Evolutionary conservation across 2,888 invertebrate species (phyloP).

Genomic region (Drosophila ezoana): DNA sequence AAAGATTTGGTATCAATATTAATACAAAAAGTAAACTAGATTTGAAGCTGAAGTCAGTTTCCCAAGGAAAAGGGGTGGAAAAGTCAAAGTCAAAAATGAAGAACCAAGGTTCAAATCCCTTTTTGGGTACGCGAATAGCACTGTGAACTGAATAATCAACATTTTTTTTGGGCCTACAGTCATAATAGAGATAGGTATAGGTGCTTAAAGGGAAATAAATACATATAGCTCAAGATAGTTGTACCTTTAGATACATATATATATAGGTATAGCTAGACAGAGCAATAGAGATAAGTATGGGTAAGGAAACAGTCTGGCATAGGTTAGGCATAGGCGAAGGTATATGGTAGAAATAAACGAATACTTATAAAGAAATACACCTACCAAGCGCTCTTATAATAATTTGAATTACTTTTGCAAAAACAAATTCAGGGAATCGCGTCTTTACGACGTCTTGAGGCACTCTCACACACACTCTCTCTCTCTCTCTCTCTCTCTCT

Average conservation of each 20-base stretch:
- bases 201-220: not conserved
- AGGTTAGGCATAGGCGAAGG: no score
- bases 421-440: conserved; percentile 6
- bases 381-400: not conserved
- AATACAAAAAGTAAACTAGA: no score
- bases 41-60: no score
- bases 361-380: not conserved
- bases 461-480: not conserved
- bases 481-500: not conserved
- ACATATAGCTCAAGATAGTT: not conserved
- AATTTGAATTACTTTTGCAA: conserved; percentile 5
- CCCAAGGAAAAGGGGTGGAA: no score
- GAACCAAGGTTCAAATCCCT: not conserved
- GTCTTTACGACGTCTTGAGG: not conserved
- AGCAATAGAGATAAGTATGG: conserved; percentile 2
- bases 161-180: not conserved
- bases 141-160: not conserved
- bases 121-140: no score
- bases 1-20: not conserved
- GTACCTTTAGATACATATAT: not conserved
- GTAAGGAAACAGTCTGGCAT: not conserved
- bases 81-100: no score
- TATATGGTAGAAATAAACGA: not conserved
- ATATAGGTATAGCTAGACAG: not conserved
- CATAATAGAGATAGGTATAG: not conserved